phyloP scores from a whole-genome alignment of 2,888 invertebrate genomes.

The Ethmia dodecea region DNA sequence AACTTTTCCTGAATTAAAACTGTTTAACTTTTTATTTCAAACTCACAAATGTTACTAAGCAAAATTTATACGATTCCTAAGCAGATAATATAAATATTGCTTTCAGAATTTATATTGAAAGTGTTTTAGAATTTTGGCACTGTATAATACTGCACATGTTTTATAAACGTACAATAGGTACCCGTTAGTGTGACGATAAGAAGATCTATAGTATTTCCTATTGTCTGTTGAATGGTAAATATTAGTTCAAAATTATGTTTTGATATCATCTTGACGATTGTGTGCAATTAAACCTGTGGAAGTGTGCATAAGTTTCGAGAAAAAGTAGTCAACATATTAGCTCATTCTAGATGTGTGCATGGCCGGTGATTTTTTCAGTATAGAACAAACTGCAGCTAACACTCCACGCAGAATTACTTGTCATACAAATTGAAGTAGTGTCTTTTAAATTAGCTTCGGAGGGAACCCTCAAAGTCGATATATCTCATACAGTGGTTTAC shows the following conservation, averaged over 20 bases:
- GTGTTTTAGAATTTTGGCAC: constrained; percentile 50
- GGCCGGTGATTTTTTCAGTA: constrained; percentile 57
- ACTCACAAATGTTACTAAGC: constrained; percentile 3
- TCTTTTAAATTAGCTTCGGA: constrained; percentile 47
- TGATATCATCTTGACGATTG: background rate
- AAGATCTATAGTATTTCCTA: constrained; percentile 8
- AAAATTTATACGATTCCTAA: constrained; percentile 5
- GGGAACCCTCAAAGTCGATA: constrained; percentile 36
- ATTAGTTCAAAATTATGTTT: constrained; percentile 10
- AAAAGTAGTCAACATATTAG: constrained; percentile 30
- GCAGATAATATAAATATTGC: constrained; percentile 25
- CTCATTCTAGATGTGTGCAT: constrained; percentile 52
- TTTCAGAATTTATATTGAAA: constrained; percentile 36
- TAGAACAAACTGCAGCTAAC: constrained; percentile 75
- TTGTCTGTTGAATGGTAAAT: constrained; percentile 21
- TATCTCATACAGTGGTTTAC: constrained; percentile 49
- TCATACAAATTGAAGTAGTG: constrained; percentile 50
- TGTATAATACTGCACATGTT: constrained; percentile 63
- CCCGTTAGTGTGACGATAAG: constrained; percentile 22
- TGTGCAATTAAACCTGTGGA: background rate
- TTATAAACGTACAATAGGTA: constrained; percentile 27
- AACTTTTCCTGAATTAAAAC: constrained; percentile 19
- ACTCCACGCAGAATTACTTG: constrained; percentile 53
- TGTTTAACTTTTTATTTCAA: constrained; percentile 7
- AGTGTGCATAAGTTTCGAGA: too few relatives aligned